Evolutionary conservation across 2,888 invertebrate genomes (phyloP).

Genomic region (Mylabris sibirica): DNA sequence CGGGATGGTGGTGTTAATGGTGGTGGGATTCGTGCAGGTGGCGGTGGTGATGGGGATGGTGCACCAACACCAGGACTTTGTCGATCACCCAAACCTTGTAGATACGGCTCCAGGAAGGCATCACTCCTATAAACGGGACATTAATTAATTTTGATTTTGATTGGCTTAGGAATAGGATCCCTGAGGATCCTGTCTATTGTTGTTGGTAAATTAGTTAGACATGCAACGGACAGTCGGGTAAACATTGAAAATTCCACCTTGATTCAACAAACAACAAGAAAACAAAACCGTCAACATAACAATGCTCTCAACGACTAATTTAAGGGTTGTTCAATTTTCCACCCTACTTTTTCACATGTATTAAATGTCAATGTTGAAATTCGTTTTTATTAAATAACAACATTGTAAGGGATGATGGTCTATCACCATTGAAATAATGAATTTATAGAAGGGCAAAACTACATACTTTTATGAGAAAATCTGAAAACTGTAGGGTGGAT

Average conservation of each 20-base stretch:
- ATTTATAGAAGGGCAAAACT: background rate
- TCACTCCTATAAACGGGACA: constrained; percentile 65
- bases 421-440: background rate
- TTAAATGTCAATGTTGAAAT: constrained; percentile 17
- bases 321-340: constrained; percentile 31
- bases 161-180: constrained; percentile 10
- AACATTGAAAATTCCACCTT: background rate
- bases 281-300: constrained; percentile 39
- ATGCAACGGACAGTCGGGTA: constrained; percentile 16
- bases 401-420: background rate
- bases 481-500: background rate
- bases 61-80: constrained; percentile 57
- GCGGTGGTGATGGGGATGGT: constrained; percentile 60
- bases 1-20: constrained; percentile 58
- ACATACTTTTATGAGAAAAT: constrained; percentile 2
- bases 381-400: constrained; percentile 22
- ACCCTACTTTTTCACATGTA: background rate
- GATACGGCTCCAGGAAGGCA: constrained; percentile 78
- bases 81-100: constrained; percentile 67
- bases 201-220: constrained; percentile 12
- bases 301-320: constrained; percentile 47
- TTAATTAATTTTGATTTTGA: constrained; percentile 7
- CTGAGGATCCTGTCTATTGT: constrained; percentile 10
- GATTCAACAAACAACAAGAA: constrained; percentile 24
- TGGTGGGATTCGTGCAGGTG: constrained; percentile 53